A percentile compares a stretch with the other conserved stretches of the same genome.
Evolutionary conservation across 2,797 vertebrate genomes (phyloP).

Genomic region (Sebastes oblongus): DNA sequence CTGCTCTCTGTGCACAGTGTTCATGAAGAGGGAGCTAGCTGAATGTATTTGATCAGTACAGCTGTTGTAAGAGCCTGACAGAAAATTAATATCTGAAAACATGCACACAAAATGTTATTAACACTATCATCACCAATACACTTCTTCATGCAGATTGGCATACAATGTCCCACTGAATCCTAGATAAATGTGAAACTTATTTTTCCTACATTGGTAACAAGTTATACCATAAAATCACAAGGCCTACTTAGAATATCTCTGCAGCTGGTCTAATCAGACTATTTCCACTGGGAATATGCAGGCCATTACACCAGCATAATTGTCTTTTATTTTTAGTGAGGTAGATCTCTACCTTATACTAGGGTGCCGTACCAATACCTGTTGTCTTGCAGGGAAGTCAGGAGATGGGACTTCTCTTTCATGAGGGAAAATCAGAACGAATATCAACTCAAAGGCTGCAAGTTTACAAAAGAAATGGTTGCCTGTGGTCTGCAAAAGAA

Average conservation of each 20-base stretch:
- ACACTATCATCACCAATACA: background rate
- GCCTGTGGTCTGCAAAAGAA: background rate
- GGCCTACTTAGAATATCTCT: conserved; percentile 79
- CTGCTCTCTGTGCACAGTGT: conserved; percentile 1
- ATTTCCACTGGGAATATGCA: conserved; percentile 76
- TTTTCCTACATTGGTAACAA: conserved; percentile 39
- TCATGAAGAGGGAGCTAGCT: background rate
- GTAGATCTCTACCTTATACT: conserved; percentile 70
- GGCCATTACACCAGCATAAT: conserved; percentile 82
- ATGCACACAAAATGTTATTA: background rate
- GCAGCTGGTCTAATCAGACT: conserved; percentile 78
- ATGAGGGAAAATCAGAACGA: background rate
- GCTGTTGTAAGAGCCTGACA: background rate
- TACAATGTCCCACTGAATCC: background rate
- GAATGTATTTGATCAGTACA: background rate
- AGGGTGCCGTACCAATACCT: conserved; percentile 40
- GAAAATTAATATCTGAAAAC: background rate
- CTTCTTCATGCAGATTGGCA: background rate
- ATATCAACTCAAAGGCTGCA: background rate
- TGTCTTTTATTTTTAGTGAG: conserved; percentile 86
- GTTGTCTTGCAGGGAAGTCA: conserved; percentile 30
- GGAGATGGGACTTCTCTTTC: background rate
- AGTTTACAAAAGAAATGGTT: too few relatives aligned
- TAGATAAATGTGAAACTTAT: conserved; percentile 19
- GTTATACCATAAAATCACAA: conserved; percentile 49